These are phyloP conservation scores for Silvanus unidentatus DNA, from an alignment of 2,888 invertebrate species.

Conservation along the genomic window DNA sequence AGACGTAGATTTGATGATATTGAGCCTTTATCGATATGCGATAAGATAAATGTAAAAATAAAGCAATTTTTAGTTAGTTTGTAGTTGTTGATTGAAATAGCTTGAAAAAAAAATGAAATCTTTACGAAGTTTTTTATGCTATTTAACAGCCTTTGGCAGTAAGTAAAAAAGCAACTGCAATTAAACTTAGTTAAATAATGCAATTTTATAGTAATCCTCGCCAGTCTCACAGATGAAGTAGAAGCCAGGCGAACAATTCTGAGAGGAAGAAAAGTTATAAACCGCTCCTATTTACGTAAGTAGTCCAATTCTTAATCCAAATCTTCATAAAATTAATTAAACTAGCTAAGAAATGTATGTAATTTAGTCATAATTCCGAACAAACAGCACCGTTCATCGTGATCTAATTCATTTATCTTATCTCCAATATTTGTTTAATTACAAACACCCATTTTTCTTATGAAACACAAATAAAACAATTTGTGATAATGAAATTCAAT, in stretches of 20 bases:
- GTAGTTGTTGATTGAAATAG: no score
- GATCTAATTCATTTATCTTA: background rate
- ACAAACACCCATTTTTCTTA: no score
- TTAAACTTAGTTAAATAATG: background rate
- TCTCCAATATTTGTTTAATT: no score
- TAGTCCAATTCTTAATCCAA: conserved; percentile 25
- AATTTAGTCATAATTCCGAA: no score
- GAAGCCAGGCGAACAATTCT: conserved; percentile 75
- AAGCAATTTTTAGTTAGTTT: no score
- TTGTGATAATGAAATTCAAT: background rate
- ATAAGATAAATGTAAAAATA: no score
- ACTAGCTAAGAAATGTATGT: no score
- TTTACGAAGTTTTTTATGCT: conserved; percentile 18
- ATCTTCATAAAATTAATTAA: conserved; percentile 5
- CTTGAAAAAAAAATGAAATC: conserved; percentile 26
- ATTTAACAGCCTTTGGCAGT: conserved; percentile 20
- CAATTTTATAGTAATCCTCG: conserved; percentile 57
- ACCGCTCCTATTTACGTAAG: conserved; percentile 74
- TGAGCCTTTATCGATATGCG: no score
- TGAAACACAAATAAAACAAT: no score
- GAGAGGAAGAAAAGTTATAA: conserved; percentile 71
- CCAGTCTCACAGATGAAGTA: conserved; percentile 59
- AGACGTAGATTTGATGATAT: no score
- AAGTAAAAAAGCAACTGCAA: conserved; percentile 6
- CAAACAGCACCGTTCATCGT: no score